Evolutionary conservation across 1,140 invertebrate genomes (phyloP), one percentile per base, ranked within the genome.

Genomic region (Zaprionus ornatus): DNA sequence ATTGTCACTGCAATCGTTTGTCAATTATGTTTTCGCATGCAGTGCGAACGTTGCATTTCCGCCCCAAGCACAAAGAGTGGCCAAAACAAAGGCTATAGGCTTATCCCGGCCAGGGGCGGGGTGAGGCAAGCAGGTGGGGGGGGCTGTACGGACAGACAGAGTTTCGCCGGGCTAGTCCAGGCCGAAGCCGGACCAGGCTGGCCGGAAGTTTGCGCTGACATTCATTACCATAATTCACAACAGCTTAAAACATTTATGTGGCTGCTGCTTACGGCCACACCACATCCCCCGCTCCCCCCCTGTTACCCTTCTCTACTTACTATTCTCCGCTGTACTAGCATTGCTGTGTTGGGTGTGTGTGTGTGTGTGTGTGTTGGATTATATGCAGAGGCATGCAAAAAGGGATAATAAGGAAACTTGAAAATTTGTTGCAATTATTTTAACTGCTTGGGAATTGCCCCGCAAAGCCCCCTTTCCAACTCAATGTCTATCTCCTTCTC

Each of bases 221-320:
- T 90, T 90, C 82, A 90, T 90, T 90, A 90, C 86, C 85, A 90
- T 90, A 90, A 90, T 50, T 86, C 82, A 90, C 85, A 90, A 90
- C 86, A 90, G 85, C 85, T 88, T 88, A 84, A 90, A 90, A 90
- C 84, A 88, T 88, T 90, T 88, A 90, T 90, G 85, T 81, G 85
- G 85, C 81, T 80, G 78, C 68, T 86, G 77, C 66, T 63, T 35
- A 72, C 59, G 35, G 45, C 78, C 64, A 68, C 56, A 29, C 71
- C 60, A 0, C 15, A 4, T 9, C 17, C 15, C 27, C 15, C 15
- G 40, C 35, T 21, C 19, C 27, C 48, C 9, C 5, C 25, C 25
- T 6, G 5, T 6, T 5, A 4, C 6, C 25, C 6, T 6, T 27
- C 25, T 27, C 25, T 6, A 1, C 25, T 27, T 27, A 6, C 25